Base-by-base conservation (phyloP, 2,113 vertebrate genomes). In the Tonatia bakeri region DNA sequence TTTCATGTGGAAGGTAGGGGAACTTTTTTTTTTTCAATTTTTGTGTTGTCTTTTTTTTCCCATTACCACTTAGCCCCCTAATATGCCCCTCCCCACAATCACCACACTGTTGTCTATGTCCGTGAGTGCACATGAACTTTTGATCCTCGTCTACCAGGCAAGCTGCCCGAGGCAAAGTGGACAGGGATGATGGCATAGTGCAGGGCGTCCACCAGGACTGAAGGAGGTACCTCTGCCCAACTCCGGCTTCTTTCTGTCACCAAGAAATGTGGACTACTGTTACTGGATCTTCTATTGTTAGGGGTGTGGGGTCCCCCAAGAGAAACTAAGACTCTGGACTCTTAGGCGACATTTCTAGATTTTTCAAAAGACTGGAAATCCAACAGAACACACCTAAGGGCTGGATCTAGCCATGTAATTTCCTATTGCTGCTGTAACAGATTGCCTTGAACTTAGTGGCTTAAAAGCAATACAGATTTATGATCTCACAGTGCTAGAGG, bases 111-210 rank as follows among this genome's bases (percentile, higher is more conserved):
- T 61, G 59, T 31, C 59, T 1, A 5, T 61, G 59, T 28, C 59
- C 59, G 26, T 61, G 59, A 61, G 59, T 61, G 26, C 59, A 61
- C 59, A n/a, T 14, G 47, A 52, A 20, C 26, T 45, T 90, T 31
- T 4, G 24, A 38, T 76, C 81, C 26, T 45, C 24, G 4, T 6
- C 50, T 33, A 8, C 17, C 24, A 43, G 28, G 24, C 52, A n/a
- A 69, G 65, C 2, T 12, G 54, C 82, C 24, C 10, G 31, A 4
- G 14, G 40, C 36, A 7, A 22, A 24, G 26, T 2, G 20, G 40
- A 7, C 1, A 1, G 7, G 26, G 56, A 15, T 0, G 0, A 5
- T 19, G 26, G 54, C 14, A 19, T 3, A 3, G 36, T 28, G 11
- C 33, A 4, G 72, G 65, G 80, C 9, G 9, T 31, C 56, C 3